Conservation (phyloP, 2,113 vertebrate species). For the Muscicapa adusta region DNA sequence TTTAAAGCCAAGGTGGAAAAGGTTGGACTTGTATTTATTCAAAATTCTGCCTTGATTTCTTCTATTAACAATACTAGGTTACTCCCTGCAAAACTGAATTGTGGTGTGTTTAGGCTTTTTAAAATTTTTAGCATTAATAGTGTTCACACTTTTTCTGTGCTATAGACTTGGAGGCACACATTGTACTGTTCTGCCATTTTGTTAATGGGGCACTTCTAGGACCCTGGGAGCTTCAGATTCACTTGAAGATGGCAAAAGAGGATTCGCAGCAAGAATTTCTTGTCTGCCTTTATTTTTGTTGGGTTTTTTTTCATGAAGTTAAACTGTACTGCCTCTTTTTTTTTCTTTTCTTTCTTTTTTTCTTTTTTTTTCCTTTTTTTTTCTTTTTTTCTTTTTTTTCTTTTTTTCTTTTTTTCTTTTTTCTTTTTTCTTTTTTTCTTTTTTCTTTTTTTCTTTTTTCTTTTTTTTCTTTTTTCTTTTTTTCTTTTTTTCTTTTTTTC, state of each 20-base stretch:
- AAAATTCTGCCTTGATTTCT: background rate
- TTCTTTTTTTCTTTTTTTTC: background rate
- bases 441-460: too few relatives aligned
- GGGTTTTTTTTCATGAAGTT: fast-evolving
- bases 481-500: too few relatives aligned
- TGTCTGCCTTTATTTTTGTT: background rate
- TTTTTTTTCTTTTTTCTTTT: background rate
- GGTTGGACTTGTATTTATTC: background rate
- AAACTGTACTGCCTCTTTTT: background rate
- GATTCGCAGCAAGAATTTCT: background rate
- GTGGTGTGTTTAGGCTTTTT: background rate
- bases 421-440: too few relatives aligned
- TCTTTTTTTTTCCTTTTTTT: too few relatives aligned
- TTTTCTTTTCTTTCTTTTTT: too few relatives aligned
- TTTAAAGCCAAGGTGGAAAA: background rate
- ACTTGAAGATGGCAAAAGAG: background rate
- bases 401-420: too few relatives aligned
- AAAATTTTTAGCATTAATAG: background rate
- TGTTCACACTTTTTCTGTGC: background rate
- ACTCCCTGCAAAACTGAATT: background rate
- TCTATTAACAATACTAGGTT: background rate
- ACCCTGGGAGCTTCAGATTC: background rate
- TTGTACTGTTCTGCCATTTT: background rate
- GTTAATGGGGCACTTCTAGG: background rate
- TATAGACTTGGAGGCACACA: background rate